These are phyloP conservation scores for Suillia variegata DNA, from an alignment of 2,888 invertebrate genomes.

Conservation along the genomic window DNA sequence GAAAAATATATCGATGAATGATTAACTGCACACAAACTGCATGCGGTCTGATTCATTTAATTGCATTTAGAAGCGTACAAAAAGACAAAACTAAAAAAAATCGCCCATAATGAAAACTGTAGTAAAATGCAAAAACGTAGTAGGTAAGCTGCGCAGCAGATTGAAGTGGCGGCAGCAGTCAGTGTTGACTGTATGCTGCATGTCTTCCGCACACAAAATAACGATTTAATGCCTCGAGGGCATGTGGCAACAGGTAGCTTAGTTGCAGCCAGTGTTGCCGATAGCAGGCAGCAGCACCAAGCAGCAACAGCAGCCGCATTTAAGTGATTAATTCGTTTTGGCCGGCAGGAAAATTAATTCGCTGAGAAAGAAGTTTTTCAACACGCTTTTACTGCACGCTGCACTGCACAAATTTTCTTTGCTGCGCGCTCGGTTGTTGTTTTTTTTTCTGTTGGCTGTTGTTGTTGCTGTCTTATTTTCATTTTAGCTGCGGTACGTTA, in stretches of 20 bases:
- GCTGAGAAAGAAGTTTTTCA: conserved; percentile 32
- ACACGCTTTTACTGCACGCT: conserved; percentile 32
- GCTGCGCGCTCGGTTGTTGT: no score
- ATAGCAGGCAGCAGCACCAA: conserved; percentile 14
- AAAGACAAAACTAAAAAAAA: not conserved
- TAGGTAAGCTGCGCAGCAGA: not conserved
- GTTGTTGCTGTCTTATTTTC: no score
- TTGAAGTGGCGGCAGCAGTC: not conserved
- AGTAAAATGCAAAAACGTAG: not conserved
- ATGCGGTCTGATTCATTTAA: conserved; percentile 49
- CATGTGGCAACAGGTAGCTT: conserved; percentile 38
- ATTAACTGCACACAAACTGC: conserved; percentile 49
- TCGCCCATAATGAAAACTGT: conserved; percentile 17
- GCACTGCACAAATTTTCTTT: conserved; percentile 5
- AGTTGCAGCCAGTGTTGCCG: not conserved
- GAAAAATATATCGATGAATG: conserved; percentile 45
- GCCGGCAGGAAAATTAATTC: conserved; percentile 40
- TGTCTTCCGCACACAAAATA: conserved; percentile 29
- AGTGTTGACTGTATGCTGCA: conserved; percentile 7
- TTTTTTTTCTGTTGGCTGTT: no score
- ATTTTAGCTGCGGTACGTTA: no score
- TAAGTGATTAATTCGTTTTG: conserved; percentile 46
- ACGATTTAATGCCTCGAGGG: conserved; percentile 36
- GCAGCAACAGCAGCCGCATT: conserved; percentile 23
- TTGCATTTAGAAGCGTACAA: conserved; percentile 36